Base-by-base conservation (phyloP, 1,140 invertebrate genomes). In the Rhynchophorus ferrugineus region DNA sequence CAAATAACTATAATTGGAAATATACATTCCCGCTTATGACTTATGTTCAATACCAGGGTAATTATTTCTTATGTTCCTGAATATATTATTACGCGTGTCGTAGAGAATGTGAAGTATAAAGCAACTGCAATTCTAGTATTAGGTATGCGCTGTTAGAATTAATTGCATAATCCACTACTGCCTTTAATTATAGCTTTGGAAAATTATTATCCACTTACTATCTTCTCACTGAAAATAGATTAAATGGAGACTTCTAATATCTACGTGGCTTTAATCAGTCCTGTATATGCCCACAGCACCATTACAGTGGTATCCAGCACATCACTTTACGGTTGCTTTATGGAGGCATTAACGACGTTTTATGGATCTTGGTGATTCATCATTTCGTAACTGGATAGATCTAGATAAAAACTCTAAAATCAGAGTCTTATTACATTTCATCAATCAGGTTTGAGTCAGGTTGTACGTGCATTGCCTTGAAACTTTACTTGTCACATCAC, bases 1-100 rank as follows among this genome's bases (percentile, higher is more conserved):
- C 51, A 55, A 58, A 58, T 58, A 55, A 50, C 57, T 47, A 37
- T 55, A 55, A 58, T 58, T 51, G 54, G 52, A 45, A 54, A 47
- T 54, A 48, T 45, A 58, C 52, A 58, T 58, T 58, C 56, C 46
- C 2, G 21, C 14, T 34, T 44, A 49, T 53, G 46, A 53, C 50
- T 57, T 53, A 54, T 43, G 51, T 53, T 47, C 45, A 44, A 57
- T 57, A 42, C 49, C 44, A 51, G 42, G 37, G 56, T 57, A 57
- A 57, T 57, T 57, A 57, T 54, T 57, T 51, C 45, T 49, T 45
- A 41, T 39, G 35, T 46, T 18, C 42, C 35, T 52, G 43, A 45
- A 47, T 48, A 48, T 47, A 54, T 47, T 48, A 55, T 55, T 48
- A 48, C 36, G 51, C 39, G 19, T 55, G 39, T 49, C 39, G 34